Evolutionary conservation across 2,888 invertebrate genomes (phyloP).

Genomic region (Drosophila multiciliata): DNA sequence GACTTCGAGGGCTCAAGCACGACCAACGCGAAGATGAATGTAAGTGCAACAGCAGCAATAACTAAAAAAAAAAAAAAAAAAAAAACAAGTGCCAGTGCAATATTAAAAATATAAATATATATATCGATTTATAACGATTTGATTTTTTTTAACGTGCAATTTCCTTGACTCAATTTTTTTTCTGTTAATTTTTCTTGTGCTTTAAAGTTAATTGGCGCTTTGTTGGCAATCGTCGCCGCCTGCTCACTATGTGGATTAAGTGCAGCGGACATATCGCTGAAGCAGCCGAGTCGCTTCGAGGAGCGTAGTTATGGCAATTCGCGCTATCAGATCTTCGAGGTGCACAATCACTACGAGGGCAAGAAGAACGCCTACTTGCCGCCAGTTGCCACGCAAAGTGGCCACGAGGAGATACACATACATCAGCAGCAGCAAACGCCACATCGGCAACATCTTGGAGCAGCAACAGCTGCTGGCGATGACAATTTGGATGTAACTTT

Average conservation of each 20-base stretch:
- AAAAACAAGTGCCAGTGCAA: slow-evolving; percentile 30
- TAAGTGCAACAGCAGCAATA: slow-evolving; percentile 60
- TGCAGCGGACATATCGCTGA: slow-evolving; percentile 73
- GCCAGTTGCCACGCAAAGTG: slow-evolving; percentile 29
- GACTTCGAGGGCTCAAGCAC: slow-evolving; percentile 78
- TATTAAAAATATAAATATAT: background rate
- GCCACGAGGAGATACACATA: slow-evolving; percentile 59
- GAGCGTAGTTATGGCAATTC: slow-evolving; percentile 72
- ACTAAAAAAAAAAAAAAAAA: background rate
- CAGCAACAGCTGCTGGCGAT: slow-evolving; percentile 48
- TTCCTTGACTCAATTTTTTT: background rate
- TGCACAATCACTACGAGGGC: slow-evolving; percentile 71
- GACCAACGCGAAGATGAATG: slow-evolving; percentile 82
- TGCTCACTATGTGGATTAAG: slow-evolving; percentile 49
- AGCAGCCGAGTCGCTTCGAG: slow-evolving; percentile 57
- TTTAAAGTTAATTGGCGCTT: slow-evolving; percentile 55
- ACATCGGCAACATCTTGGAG: slow-evolving; percentile 28
- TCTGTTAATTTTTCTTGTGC: background rate
- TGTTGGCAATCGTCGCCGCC: slow-evolving; percentile 64
- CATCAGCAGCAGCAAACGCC: slow-evolving; percentile 41
- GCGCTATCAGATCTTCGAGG: slow-evolving; percentile 76
- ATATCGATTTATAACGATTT: background rate
- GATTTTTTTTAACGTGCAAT: slow-evolving; percentile 16
- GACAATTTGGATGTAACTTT: slow-evolving; percentile 71
- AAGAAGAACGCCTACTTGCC: slow-evolving; percentile 54